A percentile compares a stretch with the other conserved stretches of the same genome.
Conservation (phyloP, 2,888 invertebrate species). For the Papilio protenor region DNA sequence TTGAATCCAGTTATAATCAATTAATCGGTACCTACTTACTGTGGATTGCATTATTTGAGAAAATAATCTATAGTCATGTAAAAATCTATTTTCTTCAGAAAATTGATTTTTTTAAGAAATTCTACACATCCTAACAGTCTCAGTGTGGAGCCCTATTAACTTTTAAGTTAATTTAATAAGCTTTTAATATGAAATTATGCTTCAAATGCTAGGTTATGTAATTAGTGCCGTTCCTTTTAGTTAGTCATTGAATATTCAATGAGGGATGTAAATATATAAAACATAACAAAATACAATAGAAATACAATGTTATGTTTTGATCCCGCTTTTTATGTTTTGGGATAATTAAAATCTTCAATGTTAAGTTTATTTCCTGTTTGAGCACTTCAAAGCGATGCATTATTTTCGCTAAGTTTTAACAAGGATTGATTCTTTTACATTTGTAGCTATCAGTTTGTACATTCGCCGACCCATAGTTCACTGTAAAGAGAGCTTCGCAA, state of each 20-base stretch:
- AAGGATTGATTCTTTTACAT: slow-evolving; percentile 26
- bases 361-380: slow-evolving; percentile 67
- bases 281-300: slow-evolving; percentile 17
- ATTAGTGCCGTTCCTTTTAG: slow-evolving; percentile 53
- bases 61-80: too few species aligned
- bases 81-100: too few species aligned
- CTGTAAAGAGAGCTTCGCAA: slow-evolving; percentile 78
- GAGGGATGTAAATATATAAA: slow-evolving; percentile 62
- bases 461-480: slow-evolving; percentile 55
- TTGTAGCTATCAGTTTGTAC: slow-evolving; percentile 28
- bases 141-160: slow-evolving; percentile 48
- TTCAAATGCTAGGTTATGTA: slow-evolving; percentile 52
- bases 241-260: slow-evolving; percentile 57
- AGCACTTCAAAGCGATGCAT: slow-evolving; percentile 62
- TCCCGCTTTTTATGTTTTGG: slow-evolving; percentile 50
- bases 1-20: too few species aligned
- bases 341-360: slow-evolving; percentile 63
- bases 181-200: slow-evolving; percentile 60
- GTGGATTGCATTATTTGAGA: too few species aligned
- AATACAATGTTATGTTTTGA: slow-evolving; percentile 41
- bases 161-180: slow-evolving; percentile 63
- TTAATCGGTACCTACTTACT: too few species aligned
- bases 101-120: too few species aligned
- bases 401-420: slow-evolving; percentile 38
- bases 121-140: neutral